These are phyloP conservation scores for Pan troglodytes DNA, from an alignment of 2,113 vertebrate species.

Conservation along the genomic window NHGRI_mPanTro3-v2.1_pri NC_072402.2:36102001-36102500, in stretches of 20 bases:
- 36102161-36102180: not conserved
- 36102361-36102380: not conserved
- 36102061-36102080: not conserved
- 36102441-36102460: too few species aligned
- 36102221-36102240: not conserved
- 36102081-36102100: not conserved
- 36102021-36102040: not conserved
- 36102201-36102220: too few species aligned
- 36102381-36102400: not conserved
- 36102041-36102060: not conserved
- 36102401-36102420: not conserved
- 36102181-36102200: not conserved
- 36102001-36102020: not conserved
- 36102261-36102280: not conserved
- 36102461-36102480: too few species aligned
- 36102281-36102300: not conserved
- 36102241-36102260: not conserved
- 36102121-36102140: not conserved
- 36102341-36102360: not conserved
- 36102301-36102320: not conserved
- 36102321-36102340: not conserved
- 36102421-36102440: not conserved
- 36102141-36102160: not conserved
- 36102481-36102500: too few species aligned
- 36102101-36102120: not conserved